Base-by-base conservation (phyloP, 2,797 vertebrate genomes). In the Diceros bicornis region DNA sequence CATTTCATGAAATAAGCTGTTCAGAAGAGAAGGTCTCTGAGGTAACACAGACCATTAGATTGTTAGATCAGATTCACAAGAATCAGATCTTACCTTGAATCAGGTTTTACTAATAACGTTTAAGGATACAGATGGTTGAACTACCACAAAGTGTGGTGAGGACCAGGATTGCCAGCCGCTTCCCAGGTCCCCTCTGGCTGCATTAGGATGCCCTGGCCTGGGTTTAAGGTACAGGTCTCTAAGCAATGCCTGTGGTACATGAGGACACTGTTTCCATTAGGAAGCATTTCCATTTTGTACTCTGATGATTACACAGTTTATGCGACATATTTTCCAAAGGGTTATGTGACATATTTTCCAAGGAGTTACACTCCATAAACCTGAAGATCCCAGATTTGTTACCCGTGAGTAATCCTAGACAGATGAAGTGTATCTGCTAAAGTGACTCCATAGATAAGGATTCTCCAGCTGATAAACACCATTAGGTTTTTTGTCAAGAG, bases 1-100 rank as follows among this genome's bases (percentile, higher is more conserved):
- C 16, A n/a, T 57, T 77, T 95, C 55, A 17, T 95, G 79, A 89
- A 85, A 59, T 92, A 89, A 91, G 14, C 27, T 32, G 18, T 89
- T 92, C 32, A 89, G 79, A 89, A 79, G 85, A 77, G 41, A 83
- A 41, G 20, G n/a, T 62, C 62, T 78, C n/a, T 64, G 69, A 62
- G 32, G 17, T 83, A 89, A 61, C 41, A 71, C 18, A 52, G 44
- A 64, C 12, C 25, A 17, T 92, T n/a, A 71, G 20, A 37, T 61
- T 77, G 29, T 88, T 10, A 81, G 71, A 11, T 87, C 50, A 81
- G 71, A 83, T 37, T 55, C 34, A n/a, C 55, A 29, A n/a, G 66
- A 91, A 84, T 92, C 34, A 68, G 34, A 9, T n/a, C 25, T 17
- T 71, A 47, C 0, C 23, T 62, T 16, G 27, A 55, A 84, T 83